Evolutionary conservation across 2,888 invertebrate species (phyloP).

Genomic region (Julus scandinavius): DNA sequence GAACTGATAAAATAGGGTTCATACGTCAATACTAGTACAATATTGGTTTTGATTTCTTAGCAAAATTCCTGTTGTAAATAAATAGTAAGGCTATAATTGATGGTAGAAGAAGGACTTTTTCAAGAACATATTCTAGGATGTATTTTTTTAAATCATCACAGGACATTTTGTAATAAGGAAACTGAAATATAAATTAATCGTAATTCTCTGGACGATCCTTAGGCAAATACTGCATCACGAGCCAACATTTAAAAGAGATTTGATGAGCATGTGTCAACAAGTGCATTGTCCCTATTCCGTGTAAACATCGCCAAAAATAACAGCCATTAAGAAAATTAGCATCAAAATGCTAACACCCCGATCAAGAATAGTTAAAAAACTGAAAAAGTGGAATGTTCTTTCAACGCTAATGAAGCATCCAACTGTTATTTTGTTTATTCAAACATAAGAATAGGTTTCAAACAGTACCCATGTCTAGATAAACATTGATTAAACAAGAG

Average conservation of each 20-base stretch:
- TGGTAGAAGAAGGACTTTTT: neutral
- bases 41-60: constrained; percentile 19
- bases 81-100: neutral
- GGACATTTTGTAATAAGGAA: neutral
- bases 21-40: constrained; percentile 21
- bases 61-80: neutral
- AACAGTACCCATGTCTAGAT: neutral
- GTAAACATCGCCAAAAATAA: neutral
- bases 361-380: neutral
- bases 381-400: neutral
- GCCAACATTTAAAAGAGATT: neutral
- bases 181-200: neutral
- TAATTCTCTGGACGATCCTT: neutral
- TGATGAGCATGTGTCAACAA: neutral
- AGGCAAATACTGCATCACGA: neutral
- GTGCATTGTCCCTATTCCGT: constrained; percentile 5
- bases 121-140: neutral
- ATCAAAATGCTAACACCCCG: neutral
- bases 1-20: neutral
- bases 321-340: neutral
- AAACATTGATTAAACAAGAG: neutral
- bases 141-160: neutral
- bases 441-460: neutral
- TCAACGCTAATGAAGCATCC: neutral
- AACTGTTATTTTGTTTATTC: neutral